These are phyloP conservation scores for Apolygus lucorum DNA, from an alignment of 1,140 invertebrate species.

Conservation along the genomic window DNA sequence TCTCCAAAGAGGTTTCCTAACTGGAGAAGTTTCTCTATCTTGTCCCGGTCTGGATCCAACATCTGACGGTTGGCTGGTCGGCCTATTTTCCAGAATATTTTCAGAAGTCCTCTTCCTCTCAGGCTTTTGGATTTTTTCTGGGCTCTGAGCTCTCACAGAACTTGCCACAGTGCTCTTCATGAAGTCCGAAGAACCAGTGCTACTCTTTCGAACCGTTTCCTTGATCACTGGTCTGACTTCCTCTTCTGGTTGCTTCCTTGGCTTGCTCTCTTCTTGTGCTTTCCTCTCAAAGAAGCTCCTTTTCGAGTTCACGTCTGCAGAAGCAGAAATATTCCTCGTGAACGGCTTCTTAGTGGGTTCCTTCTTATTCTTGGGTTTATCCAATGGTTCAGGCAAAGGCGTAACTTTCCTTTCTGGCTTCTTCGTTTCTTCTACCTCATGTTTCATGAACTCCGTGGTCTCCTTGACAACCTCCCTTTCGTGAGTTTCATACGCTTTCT, in stretches of 20 bases:
- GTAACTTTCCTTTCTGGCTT: not conserved
- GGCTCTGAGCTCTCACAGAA: not conserved
- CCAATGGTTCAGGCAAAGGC: constrained; percentile 16
- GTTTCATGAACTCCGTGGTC: constrained; percentile 16
- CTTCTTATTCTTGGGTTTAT: constrained; percentile 18
- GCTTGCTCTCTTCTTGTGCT: constrained; percentile 22
- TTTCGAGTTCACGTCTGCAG: constrained; percentile 29
- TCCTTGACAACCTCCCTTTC: not conserved
- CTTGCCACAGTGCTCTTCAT: constrained; percentile 19
- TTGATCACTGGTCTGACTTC: not conserved
- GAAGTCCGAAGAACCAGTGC: constrained; percentile 2
- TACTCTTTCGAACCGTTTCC: not conserved
- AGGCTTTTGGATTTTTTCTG: constrained; percentile 19
- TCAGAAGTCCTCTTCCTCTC: constrained; percentile 12
- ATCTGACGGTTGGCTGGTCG: not conserved
- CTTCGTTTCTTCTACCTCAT: constrained; percentile 7
- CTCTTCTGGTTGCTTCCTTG: not conserved
- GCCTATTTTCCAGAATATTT: not conserved
- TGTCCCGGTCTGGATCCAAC: not conserved
- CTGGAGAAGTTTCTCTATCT: constrained; percentile 17
- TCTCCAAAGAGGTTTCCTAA: not conserved
- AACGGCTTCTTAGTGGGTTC: constrained; percentile 26
- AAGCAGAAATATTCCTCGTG: constrained; percentile 20
- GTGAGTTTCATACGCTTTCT: not conserved
- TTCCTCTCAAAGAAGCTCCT: constrained; percentile 33